Percentiles rank a stretch among this genome's conserved stretches.
phyloP scores from a whole-genome alignment of 2,797 vertebrate species.

The Sebastes jordani region DNA sequence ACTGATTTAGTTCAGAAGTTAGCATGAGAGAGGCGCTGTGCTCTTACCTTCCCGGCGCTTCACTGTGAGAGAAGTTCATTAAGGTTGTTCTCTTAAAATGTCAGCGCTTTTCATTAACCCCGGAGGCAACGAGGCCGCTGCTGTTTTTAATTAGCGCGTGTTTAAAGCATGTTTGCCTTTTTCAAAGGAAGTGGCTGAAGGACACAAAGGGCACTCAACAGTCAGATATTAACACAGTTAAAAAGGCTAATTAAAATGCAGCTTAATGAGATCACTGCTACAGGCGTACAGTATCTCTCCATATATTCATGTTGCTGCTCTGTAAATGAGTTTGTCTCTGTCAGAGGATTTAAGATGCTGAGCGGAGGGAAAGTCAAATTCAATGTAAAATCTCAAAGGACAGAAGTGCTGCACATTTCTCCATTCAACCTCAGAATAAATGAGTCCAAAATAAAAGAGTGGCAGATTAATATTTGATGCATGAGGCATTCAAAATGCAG shows the following conservation, averaged over 20 bases:
- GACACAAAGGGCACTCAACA: conserved; percentile 50
- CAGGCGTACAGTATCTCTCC: conserved; percentile 13
- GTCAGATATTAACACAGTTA: conserved; percentile 48
- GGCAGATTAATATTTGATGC: conserved; percentile 52
- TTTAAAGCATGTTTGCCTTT: conserved; percentile 52
- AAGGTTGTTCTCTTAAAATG: conserved; percentile 45
- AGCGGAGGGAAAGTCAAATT: background rate
- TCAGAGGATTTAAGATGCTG: conserved; percentile 22
- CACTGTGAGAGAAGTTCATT: conserved; percentile 40
- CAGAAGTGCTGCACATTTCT: conserved; percentile 14
- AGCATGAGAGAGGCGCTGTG: conserved; percentile 5
- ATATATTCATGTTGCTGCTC: background rate
- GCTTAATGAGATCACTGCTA: conserved; percentile 62
- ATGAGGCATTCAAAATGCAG: conserved; percentile 15
- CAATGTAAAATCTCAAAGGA: conserved; percentile 12
- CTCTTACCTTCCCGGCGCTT: conserved; percentile 27
- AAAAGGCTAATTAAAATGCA: conserved; percentile 65
- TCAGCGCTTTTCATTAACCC: conserved; percentile 60
- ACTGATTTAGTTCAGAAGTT: conserved; percentile 19
- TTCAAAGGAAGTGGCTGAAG: conserved; percentile 56
- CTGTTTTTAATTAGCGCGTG: conserved; percentile 55
- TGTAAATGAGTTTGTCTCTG: conserved; percentile 37
- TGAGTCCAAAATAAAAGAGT: conserved; percentile 35
- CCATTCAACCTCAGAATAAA: conserved; percentile 31
- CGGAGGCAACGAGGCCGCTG: conserved; percentile 15